Conservation (phyloP, 2,113 vertebrate genomes). For the Glareola pratincola region DNA sequence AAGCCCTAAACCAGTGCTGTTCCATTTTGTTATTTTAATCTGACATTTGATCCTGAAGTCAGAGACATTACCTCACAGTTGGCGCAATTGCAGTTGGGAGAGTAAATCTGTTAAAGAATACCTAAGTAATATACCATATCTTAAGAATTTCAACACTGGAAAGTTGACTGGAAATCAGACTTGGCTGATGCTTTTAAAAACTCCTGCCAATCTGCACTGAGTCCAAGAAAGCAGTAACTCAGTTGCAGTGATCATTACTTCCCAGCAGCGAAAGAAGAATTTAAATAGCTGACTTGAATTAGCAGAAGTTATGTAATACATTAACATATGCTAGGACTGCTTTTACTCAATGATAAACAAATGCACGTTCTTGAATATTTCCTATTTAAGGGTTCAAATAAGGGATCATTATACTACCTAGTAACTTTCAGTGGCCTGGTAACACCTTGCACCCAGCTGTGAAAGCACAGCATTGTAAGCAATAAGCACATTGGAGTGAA, state of each 20-base stretch:
- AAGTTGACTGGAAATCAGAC: conserved; percentile 58
- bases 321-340: not conserved
- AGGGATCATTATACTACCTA: not conserved
- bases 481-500: not conserved
- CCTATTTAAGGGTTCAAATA: not conserved
- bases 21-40: conserved; percentile 49
- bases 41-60: conserved; percentile 59
- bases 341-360: not conserved
- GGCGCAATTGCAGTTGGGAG: not conserved
- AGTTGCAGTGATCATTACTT: not conserved
- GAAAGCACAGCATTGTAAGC: not conserved
- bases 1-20: conserved; percentile 9
- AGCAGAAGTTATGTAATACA: not conserved
- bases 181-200: conserved; percentile 13
- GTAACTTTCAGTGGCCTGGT: not conserved
- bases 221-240: conserved; percentile 49
- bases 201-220: not conserved
- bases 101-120: conserved; percentile 46
- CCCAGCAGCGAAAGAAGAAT: not conserved
- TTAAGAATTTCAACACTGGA: conserved; percentile 47
- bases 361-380: not conserved
- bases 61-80: conserved; percentile 66
- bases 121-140: conserved; percentile 62
- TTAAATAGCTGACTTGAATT: conserved; percentile 21
- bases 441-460: not conserved